These are phyloP conservation scores for Acanthiza pusilla DNA, from an alignment of 2,797 vertebrate species.

Conservation along the genomic window DNA sequence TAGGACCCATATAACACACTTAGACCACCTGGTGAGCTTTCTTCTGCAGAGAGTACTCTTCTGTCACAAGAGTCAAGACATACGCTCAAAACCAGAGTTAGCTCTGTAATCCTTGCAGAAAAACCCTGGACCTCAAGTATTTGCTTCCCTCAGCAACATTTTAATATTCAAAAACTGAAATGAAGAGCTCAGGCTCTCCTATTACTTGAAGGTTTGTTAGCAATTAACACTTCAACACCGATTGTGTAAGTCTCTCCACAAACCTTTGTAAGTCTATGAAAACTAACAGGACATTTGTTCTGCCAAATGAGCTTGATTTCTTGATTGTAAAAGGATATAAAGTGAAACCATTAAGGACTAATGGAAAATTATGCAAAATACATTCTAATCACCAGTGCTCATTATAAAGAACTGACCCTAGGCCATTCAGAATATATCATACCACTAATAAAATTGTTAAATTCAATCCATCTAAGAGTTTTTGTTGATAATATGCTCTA, in stretches of 20 bases:
- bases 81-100: not conserved
- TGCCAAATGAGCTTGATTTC: not conserved
- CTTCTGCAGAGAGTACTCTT: not conserved
- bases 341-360: not conserved
- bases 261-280: not conserved
- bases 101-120: not conserved
- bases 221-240: not conserved
- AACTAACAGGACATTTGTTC: not conserved
- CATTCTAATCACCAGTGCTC: not conserved
- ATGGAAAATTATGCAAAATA: constrained; percentile 2
- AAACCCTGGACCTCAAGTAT: not conserved
- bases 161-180: not conserved
- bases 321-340: not conserved
- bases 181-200: not conserved
- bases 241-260: not conserved
- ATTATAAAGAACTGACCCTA: not conserved
- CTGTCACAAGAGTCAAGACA: not conserved
- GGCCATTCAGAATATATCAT: not conserved
- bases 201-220: not conserved
- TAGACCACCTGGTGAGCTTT: not conserved
- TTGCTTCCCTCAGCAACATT: not conserved
- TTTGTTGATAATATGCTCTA: not conserved
- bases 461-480: not conserved
- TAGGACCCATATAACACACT: not conserved
- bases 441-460: not conserved